Base-by-base conservation (phyloP, 1,140 invertebrate species). In the Antheraea mylitta region DNA sequence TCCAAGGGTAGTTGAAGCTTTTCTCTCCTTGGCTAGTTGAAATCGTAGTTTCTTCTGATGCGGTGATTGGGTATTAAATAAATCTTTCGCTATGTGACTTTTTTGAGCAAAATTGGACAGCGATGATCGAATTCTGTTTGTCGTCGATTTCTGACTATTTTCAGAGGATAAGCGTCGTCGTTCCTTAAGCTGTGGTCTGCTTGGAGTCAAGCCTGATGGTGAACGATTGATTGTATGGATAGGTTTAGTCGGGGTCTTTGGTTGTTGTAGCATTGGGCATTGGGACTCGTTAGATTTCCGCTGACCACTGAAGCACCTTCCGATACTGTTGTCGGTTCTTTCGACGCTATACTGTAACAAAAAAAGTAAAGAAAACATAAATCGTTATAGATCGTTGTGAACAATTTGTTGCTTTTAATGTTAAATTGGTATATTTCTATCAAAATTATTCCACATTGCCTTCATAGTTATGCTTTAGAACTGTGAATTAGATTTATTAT, bases 1-100 rank as follows among this genome's bases (percentile, higher is more conserved):
- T 13, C 98, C 98, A 67, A 99, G 94, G 0, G 98, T 99, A 18
- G 98, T 98, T 64, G 98, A 98, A 4, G 98, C 98, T 87, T 99
- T 53, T 60, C 97, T 94, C 81, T 98, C 98, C 78, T 98, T 98
- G 58, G 96, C 96, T 77, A 97, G 85, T 81, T 97, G 96, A 80
- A 97, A 97, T 37, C 96, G 93, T 48, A 97, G 87, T 79, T 96
- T 97, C 84, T 96, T 96, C 76, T 96, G 95, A 80, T 94, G 94
- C 48, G 93, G 93, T 3, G 93, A 94, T 19, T 93, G 92, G 0
- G 92, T 82, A 66, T 89, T 88, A 61, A 92, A 72, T 19, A 91
- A 81, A 68, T 92, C 91, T 78, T 92, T 92, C 66, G 90, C 83
- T 42, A 91, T 86, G 68, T 92, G 90, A 68, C 85, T 90, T 83